Conservation (phyloP, 2,797 vertebrate species). For the Cynodonichthys magdalenae region DNA sequence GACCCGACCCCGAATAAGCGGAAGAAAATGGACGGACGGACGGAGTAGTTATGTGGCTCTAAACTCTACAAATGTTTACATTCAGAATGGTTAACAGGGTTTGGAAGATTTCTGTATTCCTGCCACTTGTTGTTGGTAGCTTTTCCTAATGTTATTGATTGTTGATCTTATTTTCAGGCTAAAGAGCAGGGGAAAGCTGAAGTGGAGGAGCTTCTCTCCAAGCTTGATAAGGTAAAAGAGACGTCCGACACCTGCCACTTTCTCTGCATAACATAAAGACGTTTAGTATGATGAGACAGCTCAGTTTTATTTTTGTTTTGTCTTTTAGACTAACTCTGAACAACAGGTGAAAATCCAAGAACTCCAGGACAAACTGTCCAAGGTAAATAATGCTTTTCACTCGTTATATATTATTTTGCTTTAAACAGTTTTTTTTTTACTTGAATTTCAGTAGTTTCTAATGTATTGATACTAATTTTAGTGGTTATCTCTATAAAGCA, state of each 20-base stretch:
- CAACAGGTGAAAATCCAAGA: slow-evolving; percentile 97
- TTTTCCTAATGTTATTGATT: background rate
- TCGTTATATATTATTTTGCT: background rate
- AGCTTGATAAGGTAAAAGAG: slow-evolving; percentile 91
- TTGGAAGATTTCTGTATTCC: too few species aligned
- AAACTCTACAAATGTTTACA: too few species aligned
- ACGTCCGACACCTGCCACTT: background rate
- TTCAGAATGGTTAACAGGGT: too few species aligned
- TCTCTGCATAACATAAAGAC: background rate
- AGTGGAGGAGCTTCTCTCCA: slow-evolving; percentile 92
- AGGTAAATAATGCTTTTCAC: slow-evolving; percentile 76
- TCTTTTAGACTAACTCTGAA: slow-evolving; percentile 90
- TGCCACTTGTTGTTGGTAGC: too few species aligned
- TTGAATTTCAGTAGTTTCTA: background rate
- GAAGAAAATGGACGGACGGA: too few species aligned
- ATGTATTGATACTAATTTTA: background rate
- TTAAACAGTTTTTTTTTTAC: background rate
- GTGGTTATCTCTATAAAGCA: background rate
- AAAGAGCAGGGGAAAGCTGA: slow-evolving; percentile 97
- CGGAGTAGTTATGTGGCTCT: too few species aligned
- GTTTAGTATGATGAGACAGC: background rate
- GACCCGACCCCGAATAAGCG: too few species aligned
- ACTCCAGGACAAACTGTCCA: slow-evolving; percentile 95
- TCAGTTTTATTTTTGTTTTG: slow-evolving; percentile 3
- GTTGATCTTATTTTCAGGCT: slow-evolving; percentile 80